These are phyloP conservation scores for Drosophila macrospina DNA, from an alignment of 2,888 invertebrate genomes.

Conservation along the genomic window DNA sequence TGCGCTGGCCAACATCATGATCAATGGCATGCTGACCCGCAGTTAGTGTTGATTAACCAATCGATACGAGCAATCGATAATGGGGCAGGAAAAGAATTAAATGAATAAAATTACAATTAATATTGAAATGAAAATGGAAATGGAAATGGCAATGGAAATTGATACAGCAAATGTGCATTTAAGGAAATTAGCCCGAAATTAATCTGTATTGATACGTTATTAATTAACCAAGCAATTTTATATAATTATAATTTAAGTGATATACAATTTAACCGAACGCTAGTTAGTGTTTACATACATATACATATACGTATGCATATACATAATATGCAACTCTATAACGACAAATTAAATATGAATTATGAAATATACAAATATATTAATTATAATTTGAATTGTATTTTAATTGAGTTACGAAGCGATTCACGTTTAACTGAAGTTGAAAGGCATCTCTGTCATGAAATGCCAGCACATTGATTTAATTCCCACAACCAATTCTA, in stretches of 20 bases:
- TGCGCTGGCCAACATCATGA: slow-evolving; percentile 98
- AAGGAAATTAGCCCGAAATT: slow-evolving; percentile 40
- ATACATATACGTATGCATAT: slow-evolving; percentile 30
- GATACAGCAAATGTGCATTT: slow-evolving; percentile 59
- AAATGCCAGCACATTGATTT: slow-evolving; percentile 30
- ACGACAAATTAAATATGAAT: slow-evolving; percentile 32
- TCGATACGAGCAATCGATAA: slow-evolving; percentile 5
- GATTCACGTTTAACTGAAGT: not conserved
- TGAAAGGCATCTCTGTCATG: slow-evolving; percentile 14
- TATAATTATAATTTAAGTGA: slow-evolving; percentile 75
- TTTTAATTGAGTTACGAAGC: slow-evolving; percentile 57
- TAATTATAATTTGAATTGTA: slow-evolving; percentile 60
- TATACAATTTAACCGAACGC: slow-evolving; percentile 62
- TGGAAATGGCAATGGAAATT: slow-evolving; percentile 38
- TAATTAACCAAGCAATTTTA: slow-evolving; percentile 64
- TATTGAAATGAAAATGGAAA: slow-evolving; percentile 3
- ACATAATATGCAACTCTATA: slow-evolving; percentile 36
- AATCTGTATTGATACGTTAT: slow-evolving; percentile 63
- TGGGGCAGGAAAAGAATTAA: not conserved
- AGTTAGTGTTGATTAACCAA: slow-evolving; percentile 50
- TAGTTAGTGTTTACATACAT: slow-evolving; percentile 62
- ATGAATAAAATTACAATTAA: slow-evolving; percentile 16
- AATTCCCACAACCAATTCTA: slow-evolving; percentile 18
- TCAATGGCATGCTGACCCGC: slow-evolving; percentile 91
- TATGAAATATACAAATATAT: slow-evolving; percentile 28